Conservation (phyloP, 2,888 invertebrate genomes). For the Helicoverpa assulta region DNA sequence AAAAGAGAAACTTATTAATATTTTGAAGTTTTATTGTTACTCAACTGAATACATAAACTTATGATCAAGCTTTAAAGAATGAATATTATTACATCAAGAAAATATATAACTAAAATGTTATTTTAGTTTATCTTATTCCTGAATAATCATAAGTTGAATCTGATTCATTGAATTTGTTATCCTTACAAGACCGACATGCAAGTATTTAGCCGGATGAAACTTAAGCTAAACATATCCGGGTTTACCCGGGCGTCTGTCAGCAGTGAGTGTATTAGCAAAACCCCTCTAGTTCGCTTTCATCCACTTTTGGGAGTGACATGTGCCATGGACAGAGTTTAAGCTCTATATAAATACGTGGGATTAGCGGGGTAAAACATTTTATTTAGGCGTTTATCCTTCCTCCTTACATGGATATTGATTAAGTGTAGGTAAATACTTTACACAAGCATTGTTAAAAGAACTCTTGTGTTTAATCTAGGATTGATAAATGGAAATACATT, state of each 20-base stretch:
- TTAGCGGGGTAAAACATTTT: not conserved
- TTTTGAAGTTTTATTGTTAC: too few species aligned
- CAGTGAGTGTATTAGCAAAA: not conserved
- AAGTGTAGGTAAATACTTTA: too few species aligned
- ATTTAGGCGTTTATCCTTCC: not conserved
- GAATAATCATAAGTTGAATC: not conserved
- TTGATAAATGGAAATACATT: too few species aligned
- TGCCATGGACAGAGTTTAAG: not conserved
- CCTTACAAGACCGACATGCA: not conserved
- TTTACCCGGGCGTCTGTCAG: slow-evolving; percentile 23
- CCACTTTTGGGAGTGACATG: not conserved
- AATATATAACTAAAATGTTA: too few species aligned
- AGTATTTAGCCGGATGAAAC: not conserved
- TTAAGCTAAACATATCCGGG: not conserved
- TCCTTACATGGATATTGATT: not conserved
- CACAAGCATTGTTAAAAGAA: too few species aligned
- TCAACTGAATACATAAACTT: too few species aligned
- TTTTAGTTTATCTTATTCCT: not conserved
- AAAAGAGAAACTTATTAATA: too few species aligned
- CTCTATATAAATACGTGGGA: not conserved
- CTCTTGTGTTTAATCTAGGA: too few species aligned
- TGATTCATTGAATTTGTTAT: not conserved
- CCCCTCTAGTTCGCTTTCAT: not conserved
- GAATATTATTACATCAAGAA: too few species aligned
- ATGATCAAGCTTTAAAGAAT: too few species aligned